A percentile compares a stretch with the other conserved stretches of the same genome.
Evolutionary conservation across 2,888 invertebrate genomes (phyloP).

Genomic region (Octonoba sinensis): DNA sequence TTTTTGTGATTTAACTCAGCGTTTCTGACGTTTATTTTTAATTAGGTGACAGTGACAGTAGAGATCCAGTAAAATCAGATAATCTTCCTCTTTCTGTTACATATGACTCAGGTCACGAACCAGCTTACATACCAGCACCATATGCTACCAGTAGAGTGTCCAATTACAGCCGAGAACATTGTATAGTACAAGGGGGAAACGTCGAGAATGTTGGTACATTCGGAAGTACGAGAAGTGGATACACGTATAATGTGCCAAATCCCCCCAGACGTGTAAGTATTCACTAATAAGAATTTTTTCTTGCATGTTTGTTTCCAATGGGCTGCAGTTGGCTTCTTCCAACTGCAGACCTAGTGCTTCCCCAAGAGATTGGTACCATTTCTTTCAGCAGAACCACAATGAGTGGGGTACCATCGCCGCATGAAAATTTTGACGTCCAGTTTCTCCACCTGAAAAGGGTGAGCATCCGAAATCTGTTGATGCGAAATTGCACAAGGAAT

Average conservation of each 20-base stretch:
- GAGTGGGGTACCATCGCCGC: too few species aligned
- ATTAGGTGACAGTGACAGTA: slow-evolving; percentile 45
- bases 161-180: slow-evolving; percentile 51
- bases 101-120: slow-evolving; percentile 55
- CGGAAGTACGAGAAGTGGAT: slow-evolving; percentile 57
- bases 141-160: slow-evolving; percentile 62
- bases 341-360: too few species aligned
- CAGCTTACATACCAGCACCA: slow-evolving; percentile 60
- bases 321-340: too few species aligned
- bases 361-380: too few species aligned
- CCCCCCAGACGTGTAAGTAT: slow-evolving; percentile 47
- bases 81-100: slow-evolving; percentile 50
- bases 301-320: neutral
- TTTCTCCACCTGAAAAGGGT: too few species aligned
- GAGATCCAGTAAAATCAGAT: slow-evolving; percentile 59
- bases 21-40: neutral
- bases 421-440: too few species aligned
- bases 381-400: too few species aligned
- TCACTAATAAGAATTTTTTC: neutral
- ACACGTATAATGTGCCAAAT: slow-evolving; percentile 61
- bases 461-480: too few species aligned
- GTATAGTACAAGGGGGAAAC: slow-evolving; percentile 33
- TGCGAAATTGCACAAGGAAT: too few species aligned
- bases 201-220: slow-evolving; percentile 55
- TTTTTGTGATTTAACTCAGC: too few species aligned